Conservation (phyloP, 1,140 invertebrate species). For the Chrysopa pallens region DNA sequence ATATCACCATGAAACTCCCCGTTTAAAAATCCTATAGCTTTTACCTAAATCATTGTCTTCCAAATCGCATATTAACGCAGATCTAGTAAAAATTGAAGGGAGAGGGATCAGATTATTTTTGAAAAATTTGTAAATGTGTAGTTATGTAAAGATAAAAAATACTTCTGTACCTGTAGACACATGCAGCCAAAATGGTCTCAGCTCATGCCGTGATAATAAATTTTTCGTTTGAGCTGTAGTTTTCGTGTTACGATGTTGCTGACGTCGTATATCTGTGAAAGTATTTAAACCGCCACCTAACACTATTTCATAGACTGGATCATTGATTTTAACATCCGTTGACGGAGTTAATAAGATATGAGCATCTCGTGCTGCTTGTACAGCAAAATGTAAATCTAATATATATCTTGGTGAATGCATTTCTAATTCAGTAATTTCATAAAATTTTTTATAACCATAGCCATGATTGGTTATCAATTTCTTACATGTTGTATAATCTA, state of each 20-base stretch:
- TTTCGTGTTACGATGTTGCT: conserved; percentile 26
- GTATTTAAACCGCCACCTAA: conserved; percentile 37
- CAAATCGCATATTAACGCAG: no score
- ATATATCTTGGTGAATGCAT: conserved; percentile 11
- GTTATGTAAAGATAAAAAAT: no score
- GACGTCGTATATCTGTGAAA: conserved; percentile 35
- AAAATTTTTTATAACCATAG: conserved; percentile 28
- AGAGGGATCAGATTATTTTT: no score
- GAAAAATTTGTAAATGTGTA: no score
- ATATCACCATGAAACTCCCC: no score
- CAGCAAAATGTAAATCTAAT: conserved; percentile 35
- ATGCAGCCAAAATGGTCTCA: conserved; percentile 34
- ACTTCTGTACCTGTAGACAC: conserved; percentile 29
- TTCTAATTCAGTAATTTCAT: conserved; percentile 14
- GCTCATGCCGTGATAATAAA: conserved; percentile 29
- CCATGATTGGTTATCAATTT: conserved; percentile 25
- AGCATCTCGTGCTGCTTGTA: conserved; percentile 34
- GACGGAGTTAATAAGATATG: conserved; percentile 34
- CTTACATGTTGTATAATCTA: conserved; percentile 23
- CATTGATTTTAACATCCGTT: conserved; percentile 15
- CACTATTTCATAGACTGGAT: conserved; percentile 41
- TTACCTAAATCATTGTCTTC: no score
- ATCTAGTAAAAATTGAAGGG: no score
- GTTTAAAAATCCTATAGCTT: no score
- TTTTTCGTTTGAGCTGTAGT: conserved; percentile 23